These are phyloP conservation scores for Melanotaenia nigrans DNA, from an alignment of 2,797 vertebrate genomes.

Conservation along the genomic window DNA sequence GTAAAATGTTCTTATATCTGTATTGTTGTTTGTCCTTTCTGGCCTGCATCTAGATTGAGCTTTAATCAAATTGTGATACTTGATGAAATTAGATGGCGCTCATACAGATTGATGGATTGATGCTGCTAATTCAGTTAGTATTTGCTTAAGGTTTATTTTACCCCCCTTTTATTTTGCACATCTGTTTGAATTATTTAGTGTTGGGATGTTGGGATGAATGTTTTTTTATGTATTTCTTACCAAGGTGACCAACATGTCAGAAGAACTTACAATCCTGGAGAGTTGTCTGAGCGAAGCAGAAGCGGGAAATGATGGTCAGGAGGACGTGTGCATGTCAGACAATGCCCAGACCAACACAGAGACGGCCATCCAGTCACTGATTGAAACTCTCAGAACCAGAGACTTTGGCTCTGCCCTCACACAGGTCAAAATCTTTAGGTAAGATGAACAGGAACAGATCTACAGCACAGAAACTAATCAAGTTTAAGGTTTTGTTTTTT, in stretches of 20 bases:
- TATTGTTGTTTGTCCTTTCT: conserved; percentile 16
- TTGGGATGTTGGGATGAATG: not conserved
- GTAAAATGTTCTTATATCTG: conserved; percentile 16
- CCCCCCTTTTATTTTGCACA: conserved; percentile 3
- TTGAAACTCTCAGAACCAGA: conserved; percentile 91
- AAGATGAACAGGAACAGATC: conserved; percentile 31
- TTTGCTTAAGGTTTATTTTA: conserved; percentile 46
- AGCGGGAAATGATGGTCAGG: conserved; percentile 82
- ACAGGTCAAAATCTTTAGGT: conserved; percentile 98
- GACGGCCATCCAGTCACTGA: conserved; percentile 94
- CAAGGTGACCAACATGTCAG: conserved; percentile 98
- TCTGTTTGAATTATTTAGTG: conserved; percentile 6
- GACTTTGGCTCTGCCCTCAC: conserved; percentile 92
- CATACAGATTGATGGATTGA: conserved; percentile 34
- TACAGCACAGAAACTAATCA: not conserved
- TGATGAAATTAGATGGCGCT: conserved; percentile 60
- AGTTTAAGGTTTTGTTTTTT: no score
- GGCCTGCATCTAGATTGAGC: conserved; percentile 31
- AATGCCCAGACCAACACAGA: conserved; percentile 90
- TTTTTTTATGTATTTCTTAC: conserved; percentile 16
- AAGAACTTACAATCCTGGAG: conserved; percentile 92
- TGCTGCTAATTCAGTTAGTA: conserved; percentile 52
- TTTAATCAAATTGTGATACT: conserved; percentile 69
- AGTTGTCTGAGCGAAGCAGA: conserved; percentile 92
- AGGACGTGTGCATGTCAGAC: conserved; percentile 88